Evolutionary conservation across 1,140 invertebrate species (phyloP).

Genomic region (Melipona quadrifasciata): DNA sequence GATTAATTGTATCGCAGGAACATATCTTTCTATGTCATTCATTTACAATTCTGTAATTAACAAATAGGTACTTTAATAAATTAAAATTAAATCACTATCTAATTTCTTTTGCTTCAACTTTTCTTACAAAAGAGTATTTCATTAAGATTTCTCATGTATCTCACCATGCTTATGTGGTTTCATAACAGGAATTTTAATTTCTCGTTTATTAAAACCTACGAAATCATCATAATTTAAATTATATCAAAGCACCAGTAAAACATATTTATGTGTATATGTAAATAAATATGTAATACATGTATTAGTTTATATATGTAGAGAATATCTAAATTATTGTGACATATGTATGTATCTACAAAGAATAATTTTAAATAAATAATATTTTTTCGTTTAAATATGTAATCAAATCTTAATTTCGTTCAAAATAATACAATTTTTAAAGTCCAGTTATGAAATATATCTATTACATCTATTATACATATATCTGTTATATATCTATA

Average conservation of each 20-base stretch:
- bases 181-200: conserved; percentile 40
- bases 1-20: not conserved
- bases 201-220: conserved; percentile 28
- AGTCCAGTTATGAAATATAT: too few species aligned
- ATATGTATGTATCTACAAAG: not conserved
- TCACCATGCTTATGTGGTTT: not conserved
- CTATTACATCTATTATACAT: too few species aligned
- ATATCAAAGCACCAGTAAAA: not conserved
- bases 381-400: too few species aligned
- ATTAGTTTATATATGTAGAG: not conserved
- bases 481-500: too few species aligned
- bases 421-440: too few species aligned
- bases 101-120: not conserved
- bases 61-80: not conserved
- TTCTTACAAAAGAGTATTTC: not conserved
- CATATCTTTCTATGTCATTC: not conserved
- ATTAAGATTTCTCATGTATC: conserved; percentile 1
- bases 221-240: not conserved
- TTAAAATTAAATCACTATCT: not conserved
- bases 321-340: not conserved
- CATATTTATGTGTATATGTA: not conserved
- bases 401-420: too few species aligned
- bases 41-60: not conserved
- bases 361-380: not conserved
- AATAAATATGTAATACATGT: not conserved